These are phyloP conservation scores for Tetragonula carbonaria DNA, from an alignment of 2,888 invertebrate species.

Conservation along the genomic window DNA sequence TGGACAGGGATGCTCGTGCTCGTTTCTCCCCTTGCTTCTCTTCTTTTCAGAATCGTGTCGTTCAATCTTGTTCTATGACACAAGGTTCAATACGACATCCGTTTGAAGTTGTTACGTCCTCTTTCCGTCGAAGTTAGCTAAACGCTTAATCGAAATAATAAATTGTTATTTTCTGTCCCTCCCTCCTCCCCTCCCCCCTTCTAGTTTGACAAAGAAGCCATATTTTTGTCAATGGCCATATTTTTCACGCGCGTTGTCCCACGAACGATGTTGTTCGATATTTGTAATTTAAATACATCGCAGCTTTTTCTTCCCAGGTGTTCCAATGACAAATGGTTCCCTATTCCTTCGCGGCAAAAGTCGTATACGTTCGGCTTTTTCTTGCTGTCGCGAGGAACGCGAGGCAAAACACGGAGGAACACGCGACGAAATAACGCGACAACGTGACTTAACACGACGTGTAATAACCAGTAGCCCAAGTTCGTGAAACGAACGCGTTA, in stretches of 20 bases:
- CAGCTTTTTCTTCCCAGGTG: background rate
- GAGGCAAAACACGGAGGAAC: background rate
- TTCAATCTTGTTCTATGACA: background rate
- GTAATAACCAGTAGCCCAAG: background rate
- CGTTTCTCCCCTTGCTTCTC: background rate
- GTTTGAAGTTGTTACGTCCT: background rate
- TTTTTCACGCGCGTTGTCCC: background rate
- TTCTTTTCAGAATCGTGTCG: background rate
- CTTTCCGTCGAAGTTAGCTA: background rate
- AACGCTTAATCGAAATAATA: background rate
- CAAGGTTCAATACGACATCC: background rate
- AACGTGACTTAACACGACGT: background rate
- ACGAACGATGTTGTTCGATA: constrained; percentile 4
- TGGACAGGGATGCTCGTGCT: background rate
- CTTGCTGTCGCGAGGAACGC: background rate
- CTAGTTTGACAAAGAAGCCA: background rate
- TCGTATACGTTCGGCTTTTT: background rate
- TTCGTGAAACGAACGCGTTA: constrained; percentile 12
- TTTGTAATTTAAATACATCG: constrained; percentile 28
- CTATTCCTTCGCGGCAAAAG: background rate
- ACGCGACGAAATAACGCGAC: background rate
- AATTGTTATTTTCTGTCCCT: background rate
- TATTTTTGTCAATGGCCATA: background rate
- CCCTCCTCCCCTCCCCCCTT: too few relatives aligned
- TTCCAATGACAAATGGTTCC: constrained; percentile 6